A percentile compares a stretch with the other conserved stretches of the same genome.
Evolutionary conservation across 1,140 invertebrate genomes (phyloP).

Genomic region (Ostrea denselamellosa): DNA sequence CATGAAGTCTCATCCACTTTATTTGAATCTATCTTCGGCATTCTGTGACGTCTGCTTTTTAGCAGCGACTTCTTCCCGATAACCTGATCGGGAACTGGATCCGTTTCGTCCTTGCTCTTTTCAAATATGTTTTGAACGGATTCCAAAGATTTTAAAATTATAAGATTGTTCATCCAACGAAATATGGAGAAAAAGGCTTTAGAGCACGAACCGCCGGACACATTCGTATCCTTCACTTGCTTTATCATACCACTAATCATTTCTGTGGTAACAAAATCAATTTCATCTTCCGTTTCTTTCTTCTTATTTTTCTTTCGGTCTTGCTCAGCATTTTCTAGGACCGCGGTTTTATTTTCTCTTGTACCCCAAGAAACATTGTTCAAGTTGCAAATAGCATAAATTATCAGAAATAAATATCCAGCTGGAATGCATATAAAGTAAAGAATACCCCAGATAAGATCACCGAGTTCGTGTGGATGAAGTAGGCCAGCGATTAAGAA

Average conservation of each 20-base stretch:
- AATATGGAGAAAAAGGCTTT: slow-evolving; percentile 52
- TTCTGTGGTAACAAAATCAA: slow-evolving; percentile 42
- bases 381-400: slow-evolving; percentile 73
- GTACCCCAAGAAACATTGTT: slow-evolving; percentile 72
- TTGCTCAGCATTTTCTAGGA: slow-evolving; percentile 46
- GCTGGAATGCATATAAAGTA: slow-evolving; percentile 73
- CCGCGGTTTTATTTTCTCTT: slow-evolving; percentile 60
- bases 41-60: not conserved
- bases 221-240: slow-evolving; percentile 91
- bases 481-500: slow-evolving; percentile 69
- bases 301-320: slow-evolving; percentile 40
- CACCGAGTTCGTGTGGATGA: slow-evolving; percentile 70
- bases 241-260: slow-evolving; percentile 43
- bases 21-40: not conserved
- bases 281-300: slow-evolving; percentile 49
- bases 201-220: slow-evolving; percentile 46
- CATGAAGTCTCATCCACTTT: slow-evolving; percentile 31
- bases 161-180: slow-evolving; percentile 53
- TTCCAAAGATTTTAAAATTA: slow-evolving; percentile 50
- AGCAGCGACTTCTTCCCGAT: not conserved
- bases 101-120: slow-evolving; percentile 29
- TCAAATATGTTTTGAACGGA: slow-evolving; percentile 48
- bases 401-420: slow-evolving; percentile 70
- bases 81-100: not conserved
- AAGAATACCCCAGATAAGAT: slow-evolving; percentile 67